These are phyloP conservation scores for Tiliqua scincoides DNA, from an alignment of 2,113 vertebrate species.

Conservation along the genomic window DNA sequence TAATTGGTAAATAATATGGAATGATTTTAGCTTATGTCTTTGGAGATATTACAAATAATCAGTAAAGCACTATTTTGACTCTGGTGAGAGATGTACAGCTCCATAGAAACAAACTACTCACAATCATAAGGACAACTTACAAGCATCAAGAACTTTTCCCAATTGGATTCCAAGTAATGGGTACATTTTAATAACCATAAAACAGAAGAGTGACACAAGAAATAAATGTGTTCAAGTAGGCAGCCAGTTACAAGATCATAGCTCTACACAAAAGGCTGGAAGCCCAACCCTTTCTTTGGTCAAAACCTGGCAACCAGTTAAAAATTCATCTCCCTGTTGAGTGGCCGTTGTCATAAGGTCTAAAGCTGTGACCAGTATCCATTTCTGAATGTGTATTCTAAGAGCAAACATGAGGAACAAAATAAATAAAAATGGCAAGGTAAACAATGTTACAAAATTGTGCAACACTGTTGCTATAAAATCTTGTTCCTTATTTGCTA, in stretches of 20 bases:
- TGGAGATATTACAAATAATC: background rate
- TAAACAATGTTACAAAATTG: background rate
- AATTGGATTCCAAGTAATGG: background rate
- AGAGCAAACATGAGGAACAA: background rate
- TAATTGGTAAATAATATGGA: background rate
- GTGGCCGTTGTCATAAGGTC: background rate
- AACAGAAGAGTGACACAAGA: background rate
- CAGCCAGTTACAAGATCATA: background rate
- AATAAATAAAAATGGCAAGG: background rate
- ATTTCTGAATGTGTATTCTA: background rate
- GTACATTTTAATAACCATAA: background rate
- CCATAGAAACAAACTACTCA: background rate
- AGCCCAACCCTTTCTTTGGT: background rate
- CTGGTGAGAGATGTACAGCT: background rate
- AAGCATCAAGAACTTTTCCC: background rate
- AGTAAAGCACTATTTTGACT: background rate
- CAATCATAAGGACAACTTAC: background rate
- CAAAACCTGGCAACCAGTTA: fast-evolving
- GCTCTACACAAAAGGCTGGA: background rate
- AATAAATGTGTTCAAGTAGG: fast-evolving
- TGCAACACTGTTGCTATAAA: background rate
- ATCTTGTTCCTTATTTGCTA: background rate
- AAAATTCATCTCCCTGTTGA: background rate
- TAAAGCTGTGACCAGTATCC: background rate
- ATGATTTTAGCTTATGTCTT: too few species aligned